Conservation (phyloP, 2,113 vertebrate genomes). For the Melanerpes formicivorus region DNA sequence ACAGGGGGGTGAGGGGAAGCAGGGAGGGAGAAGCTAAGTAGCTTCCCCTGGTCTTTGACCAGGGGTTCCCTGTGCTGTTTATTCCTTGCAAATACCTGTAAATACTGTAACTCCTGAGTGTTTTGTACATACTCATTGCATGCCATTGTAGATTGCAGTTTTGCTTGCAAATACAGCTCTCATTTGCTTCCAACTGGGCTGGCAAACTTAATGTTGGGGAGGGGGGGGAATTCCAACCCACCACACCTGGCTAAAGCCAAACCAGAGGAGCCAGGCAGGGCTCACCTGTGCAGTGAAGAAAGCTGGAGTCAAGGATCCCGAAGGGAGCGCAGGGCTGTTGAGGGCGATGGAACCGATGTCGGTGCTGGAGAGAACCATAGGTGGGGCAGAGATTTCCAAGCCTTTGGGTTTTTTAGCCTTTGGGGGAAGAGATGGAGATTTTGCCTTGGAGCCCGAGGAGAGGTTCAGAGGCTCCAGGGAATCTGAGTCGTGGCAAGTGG, state of each 20-base stretch:
- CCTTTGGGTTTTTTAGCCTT: constrained; percentile 97
- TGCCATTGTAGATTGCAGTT: no score
- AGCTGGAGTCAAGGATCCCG: constrained; percentile 92
- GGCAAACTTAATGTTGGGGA: no score
- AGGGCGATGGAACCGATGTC: constrained; percentile 94
- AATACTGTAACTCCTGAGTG: no score
- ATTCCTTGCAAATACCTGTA: no score
- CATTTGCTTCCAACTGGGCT: no score
- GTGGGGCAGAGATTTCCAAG: constrained; percentile 89
- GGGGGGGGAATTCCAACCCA: no score
- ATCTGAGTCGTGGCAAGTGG: constrained; percentile 81
- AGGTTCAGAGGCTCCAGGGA: constrained; percentile 93
- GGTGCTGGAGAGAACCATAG: constrained; percentile 87
- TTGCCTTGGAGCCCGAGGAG: constrained; percentile 89
- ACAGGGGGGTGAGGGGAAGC: no score
- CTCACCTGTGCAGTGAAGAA: constrained; percentile 96
- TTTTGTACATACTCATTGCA: no score
- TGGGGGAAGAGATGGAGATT: constrained; percentile 86
- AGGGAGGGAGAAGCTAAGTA: no score
- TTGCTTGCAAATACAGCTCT: no score
- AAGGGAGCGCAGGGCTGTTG: constrained; percentile 93
- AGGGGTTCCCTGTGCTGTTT: no score
- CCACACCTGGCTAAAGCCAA: neutral
- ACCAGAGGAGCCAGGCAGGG: neutral
- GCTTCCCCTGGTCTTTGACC: no score